These are phyloP conservation scores for Vireo altiloquus DNA, from an alignment of 2,113 vertebrate genomes.

Conservation along the genomic window DNA sequence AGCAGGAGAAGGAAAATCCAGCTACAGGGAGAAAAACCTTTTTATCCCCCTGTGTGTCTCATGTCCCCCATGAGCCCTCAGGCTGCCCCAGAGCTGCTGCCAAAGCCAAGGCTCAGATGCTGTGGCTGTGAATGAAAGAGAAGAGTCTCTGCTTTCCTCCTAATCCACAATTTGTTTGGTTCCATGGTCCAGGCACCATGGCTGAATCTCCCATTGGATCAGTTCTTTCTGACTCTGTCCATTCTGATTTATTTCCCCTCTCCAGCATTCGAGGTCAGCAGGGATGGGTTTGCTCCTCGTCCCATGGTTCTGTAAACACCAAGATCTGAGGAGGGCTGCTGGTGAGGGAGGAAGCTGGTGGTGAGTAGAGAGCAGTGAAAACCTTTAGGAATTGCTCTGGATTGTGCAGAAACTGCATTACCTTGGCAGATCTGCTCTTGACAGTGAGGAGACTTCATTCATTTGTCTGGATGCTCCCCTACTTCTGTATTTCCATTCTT, in stretches of 20 bases:
- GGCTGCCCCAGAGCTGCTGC: not conserved
- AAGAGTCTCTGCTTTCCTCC: not conserved
- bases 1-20: not conserved
- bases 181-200: not conserved
- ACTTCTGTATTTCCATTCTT: not conserved
- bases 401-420: not conserved
- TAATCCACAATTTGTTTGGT: not conserved
- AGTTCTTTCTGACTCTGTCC: not conserved
- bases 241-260: not conserved
- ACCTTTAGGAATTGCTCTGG: not conserved
- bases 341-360: fast-evolving
- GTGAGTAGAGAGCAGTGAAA: not conserved
- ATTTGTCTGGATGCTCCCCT: not conserved
- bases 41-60: not conserved
- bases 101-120: not conserved
- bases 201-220: not conserved
- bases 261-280: not conserved
- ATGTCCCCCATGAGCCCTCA: fast-evolving
- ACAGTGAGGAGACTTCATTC: fast-evolving
- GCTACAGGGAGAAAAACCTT: not conserved
- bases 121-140: constrained; percentile 5
- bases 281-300: not conserved
- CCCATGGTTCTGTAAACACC: not conserved
- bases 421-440: not conserved
- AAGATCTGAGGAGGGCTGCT: not conserved